These are phyloP conservation scores for Lindbergichthys nudifrons DNA, from an alignment of 2,797 vertebrate genomes.

Conservation along the genomic window DNA sequence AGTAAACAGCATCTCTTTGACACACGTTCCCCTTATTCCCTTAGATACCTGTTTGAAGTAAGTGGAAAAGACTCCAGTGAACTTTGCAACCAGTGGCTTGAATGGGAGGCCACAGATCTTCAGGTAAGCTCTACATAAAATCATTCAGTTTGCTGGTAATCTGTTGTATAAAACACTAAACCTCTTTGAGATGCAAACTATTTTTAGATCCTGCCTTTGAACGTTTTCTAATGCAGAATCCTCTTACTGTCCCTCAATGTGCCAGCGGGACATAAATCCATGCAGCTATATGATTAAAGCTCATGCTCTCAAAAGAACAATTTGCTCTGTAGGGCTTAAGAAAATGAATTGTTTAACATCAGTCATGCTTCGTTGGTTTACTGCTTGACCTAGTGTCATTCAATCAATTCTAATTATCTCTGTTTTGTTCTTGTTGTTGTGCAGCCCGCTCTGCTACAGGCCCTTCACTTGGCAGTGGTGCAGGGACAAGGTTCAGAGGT, in stretches of 20 bases:
- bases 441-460: constrained; percentile 85
- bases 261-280: constrained; percentile 4
- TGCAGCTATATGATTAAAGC: constrained; percentile 24
- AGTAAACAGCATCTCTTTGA: neutral
- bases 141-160: neutral
- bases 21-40: neutral
- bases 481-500: constrained; percentile 87
- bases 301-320: constrained; percentile 14
- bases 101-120: constrained; percentile 92
- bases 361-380: constrained; percentile 17
- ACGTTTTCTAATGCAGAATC: constrained; percentile 15
- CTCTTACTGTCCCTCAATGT: constrained; percentile 11
- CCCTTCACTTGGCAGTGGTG: constrained; percentile 85
- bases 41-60: constrained; percentile 89
- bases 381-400: constrained; percentile 22
- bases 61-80: constrained; percentile 83
- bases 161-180: constrained; percentile 8
- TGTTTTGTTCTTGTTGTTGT: constrained; percentile 39
- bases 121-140: constrained; percentile 82
- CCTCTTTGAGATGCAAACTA: constrained; percentile 12
- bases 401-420: constrained; percentile 23
- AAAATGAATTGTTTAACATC: constrained; percentile 12
- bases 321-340: constrained; percentile 5
- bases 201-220: constrained; percentile 22
- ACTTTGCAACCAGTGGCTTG: constrained; percentile 89